phyloP scores from a whole-genome alignment of 2,888 invertebrate genomes.

The Blera fallax region DNA sequence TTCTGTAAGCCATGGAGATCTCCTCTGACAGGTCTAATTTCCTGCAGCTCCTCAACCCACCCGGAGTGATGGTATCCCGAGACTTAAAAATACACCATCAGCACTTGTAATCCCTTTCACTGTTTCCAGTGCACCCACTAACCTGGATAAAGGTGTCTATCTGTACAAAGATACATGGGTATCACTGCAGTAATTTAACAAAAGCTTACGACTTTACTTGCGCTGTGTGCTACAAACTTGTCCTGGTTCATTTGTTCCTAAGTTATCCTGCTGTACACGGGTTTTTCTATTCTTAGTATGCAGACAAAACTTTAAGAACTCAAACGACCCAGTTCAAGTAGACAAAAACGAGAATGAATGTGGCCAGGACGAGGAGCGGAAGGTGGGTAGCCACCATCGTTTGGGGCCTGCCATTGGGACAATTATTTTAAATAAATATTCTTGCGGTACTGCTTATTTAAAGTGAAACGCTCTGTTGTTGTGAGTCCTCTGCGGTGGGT shows the following conservation, averaged over 20 bases:
- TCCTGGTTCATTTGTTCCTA: slow-evolving; percentile 19
- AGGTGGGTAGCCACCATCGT: not conserved
- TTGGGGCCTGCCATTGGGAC: not conserved
- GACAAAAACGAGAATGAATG: slow-evolving; percentile 14
- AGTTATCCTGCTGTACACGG: slow-evolving; percentile 7
- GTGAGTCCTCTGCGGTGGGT: not conserved
- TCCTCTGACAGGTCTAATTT: slow-evolving; percentile 34
- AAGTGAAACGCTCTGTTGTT: not conserved
- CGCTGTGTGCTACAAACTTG: not conserved
- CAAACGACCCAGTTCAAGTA: slow-evolving; percentile 34
- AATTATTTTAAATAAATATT: slow-evolving; percentile 15
- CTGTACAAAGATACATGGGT: slow-evolving; percentile 11
- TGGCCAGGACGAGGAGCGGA: not conserved
- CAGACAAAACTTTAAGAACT: slow-evolving; percentile 40
- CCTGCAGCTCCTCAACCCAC: not conserved
- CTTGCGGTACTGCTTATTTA: not conserved
- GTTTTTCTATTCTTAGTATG: slow-evolving; percentile 39
- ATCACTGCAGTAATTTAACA: slow-evolving; percentile 58
- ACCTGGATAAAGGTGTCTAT: slow-evolving; percentile 17
- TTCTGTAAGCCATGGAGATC: not conserved
- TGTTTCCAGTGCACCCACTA: slow-evolving; percentile 11
- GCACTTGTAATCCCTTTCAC: slow-evolving; percentile 26
- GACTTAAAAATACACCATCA: slow-evolving; percentile 4
- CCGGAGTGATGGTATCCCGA: not conserved
- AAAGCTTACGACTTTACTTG: slow-evolving; percentile 50